A percentile compares a stretch with the other conserved stretches of the same genome.
Conservation (phyloP, 2,888 invertebrate genomes). For the Mamestra brassicae region DNA sequence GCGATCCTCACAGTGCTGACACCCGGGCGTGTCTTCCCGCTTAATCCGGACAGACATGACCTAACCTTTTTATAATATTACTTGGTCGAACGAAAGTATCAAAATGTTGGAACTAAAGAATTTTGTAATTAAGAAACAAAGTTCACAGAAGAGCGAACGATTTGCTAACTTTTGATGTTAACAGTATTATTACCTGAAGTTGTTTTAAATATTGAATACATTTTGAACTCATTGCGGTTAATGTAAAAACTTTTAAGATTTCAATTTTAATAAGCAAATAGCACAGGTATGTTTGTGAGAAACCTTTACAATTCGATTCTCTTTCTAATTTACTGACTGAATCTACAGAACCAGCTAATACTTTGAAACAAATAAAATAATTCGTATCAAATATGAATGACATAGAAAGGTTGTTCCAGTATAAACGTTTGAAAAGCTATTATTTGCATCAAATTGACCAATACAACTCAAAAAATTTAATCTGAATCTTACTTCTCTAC, state of each 20-base stretch:
- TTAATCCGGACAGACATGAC: too few relatives aligned
- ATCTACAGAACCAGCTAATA: neutral
- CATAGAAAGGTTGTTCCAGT: neutral
- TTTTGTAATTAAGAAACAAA: slow-evolving; percentile 38
- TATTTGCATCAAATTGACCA: slow-evolving; percentile 16
- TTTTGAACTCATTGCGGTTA: slow-evolving; percentile 8
- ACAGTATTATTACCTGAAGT: slow-evolving; percentile 27
- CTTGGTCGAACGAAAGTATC: neutral
- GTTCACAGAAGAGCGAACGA: slow-evolving; percentile 29
- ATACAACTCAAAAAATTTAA: neutral
- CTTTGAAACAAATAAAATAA: neutral
- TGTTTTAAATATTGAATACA: slow-evolving; percentile 22
- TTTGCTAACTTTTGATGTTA: slow-evolving; percentile 28
- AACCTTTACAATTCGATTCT: slow-evolving; percentile 2
- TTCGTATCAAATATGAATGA: neutral
- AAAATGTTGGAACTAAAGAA: slow-evolving; percentile 30
- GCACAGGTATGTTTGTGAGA: neutral
- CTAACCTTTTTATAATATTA: neutral
- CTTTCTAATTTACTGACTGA: neutral
- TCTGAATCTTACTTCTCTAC: neutral
- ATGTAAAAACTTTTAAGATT: slow-evolving; percentile 14
- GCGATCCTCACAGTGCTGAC: too few relatives aligned
- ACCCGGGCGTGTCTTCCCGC: too few relatives aligned
- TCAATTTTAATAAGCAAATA: slow-evolving; percentile 22
- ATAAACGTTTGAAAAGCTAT: slow-evolving; percentile 15